A percentile compares a stretch with the other conserved stretches of the same genome.
These are phyloP conservation scores for Gallinago stenura DNA, from an alignment of 2,797 vertebrate species.

Conservation along the genomic window DNA sequence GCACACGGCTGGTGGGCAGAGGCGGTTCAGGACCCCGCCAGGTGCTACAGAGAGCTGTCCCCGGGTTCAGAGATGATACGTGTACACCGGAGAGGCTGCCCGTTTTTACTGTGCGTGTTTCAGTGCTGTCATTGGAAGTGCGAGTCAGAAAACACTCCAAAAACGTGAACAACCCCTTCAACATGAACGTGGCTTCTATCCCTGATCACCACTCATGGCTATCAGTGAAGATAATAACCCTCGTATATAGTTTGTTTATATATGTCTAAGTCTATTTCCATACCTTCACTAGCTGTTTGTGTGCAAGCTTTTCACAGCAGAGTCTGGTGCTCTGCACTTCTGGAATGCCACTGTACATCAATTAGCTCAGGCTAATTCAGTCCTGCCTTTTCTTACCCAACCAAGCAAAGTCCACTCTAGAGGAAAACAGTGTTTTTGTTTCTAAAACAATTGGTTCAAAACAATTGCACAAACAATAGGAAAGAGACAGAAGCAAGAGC, in stretches of 20 bases:
- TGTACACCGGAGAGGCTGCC: background rate
- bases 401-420: background rate
- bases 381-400: background rate
- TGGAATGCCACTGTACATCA: fast-evolving
- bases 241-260: fast-evolving
- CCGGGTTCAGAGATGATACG: background rate
- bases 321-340: background rate
- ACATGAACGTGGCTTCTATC: background rate
- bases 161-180: background rate
- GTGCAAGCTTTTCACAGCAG: background rate
- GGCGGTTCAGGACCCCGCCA: background rate
- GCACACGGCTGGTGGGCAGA: fast-evolving
- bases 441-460: background rate
- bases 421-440: background rate
- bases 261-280: background rate
- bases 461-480: background rate
- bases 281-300: background rate
- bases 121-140: background rate
- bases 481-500: background rate
- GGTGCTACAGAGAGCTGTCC: background rate
- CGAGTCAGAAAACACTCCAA: background rate
- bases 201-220: background rate
- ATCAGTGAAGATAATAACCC: background rate
- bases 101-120: background rate
- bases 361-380: background rate